phyloP scores from a whole-genome alignment of 2,113 vertebrate genomes.

The Anthoscopus minutus region DNA sequence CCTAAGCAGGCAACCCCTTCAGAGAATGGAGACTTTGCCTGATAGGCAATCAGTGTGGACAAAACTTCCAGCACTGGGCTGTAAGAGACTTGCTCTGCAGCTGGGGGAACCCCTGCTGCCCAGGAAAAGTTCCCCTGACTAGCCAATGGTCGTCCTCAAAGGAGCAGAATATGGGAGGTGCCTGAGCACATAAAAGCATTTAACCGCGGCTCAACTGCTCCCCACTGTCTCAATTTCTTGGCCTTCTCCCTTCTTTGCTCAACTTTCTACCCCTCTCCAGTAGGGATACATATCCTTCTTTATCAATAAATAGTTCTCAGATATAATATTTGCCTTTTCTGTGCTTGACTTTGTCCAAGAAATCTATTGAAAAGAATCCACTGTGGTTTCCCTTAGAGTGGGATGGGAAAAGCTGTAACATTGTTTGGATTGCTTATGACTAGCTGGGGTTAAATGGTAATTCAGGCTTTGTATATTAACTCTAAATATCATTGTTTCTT shows the following conservation, averaged over 20 bases:
- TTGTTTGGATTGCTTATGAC: neutral
- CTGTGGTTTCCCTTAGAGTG: neutral
- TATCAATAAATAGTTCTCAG: neutral
- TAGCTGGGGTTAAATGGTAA: neutral
- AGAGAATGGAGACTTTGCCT: too few relatives aligned
- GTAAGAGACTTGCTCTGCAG: neutral
- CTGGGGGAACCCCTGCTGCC: fast-evolving
- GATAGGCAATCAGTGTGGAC: too few relatives aligned
- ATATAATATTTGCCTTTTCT: neutral
- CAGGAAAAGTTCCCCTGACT: neutral
- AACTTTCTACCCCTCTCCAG: neutral
- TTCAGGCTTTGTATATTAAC: neutral
- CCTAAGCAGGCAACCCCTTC: too few relatives aligned
- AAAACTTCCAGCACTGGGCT: too few relatives aligned
- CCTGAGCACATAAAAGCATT: neutral
- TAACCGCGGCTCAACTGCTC: fast-evolving
- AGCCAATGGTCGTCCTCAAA: too few relatives aligned
- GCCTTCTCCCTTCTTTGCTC: neutral
- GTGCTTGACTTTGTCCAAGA: neutral
- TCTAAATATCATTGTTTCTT: neutral
- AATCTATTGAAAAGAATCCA: neutral
- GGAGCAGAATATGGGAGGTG: too few relatives aligned
- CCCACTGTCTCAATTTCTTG: too few relatives aligned
- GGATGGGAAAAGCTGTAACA: neutral
- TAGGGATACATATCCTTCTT: neutral